phyloP scores from a whole-genome alignment of 2,888 invertebrate species.

The Erebia epiphron region DNA sequence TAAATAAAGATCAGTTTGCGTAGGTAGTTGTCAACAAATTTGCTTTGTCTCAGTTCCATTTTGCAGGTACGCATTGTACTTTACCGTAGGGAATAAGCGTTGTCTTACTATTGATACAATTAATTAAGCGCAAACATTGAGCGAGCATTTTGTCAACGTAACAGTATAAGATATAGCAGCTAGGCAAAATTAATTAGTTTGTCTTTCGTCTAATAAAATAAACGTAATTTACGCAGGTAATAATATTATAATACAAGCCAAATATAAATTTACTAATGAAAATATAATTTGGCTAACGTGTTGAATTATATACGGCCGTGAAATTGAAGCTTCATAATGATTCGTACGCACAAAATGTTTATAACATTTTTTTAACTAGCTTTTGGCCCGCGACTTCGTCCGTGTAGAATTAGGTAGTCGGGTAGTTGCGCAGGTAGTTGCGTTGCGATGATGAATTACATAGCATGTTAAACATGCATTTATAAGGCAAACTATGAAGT shows the following conservation, averaged over 20 bases:
- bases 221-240: conserved; percentile 13
- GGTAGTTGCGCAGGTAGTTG: no score
- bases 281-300: conserved; percentile 6
- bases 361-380: background rate
- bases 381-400: background rate
- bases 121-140: conserved; percentile 58
- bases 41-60: background rate
- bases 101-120: conserved; percentile 52
- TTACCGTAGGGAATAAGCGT: conserved; percentile 40
- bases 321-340: conserved; percentile 6
- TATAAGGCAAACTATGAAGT: no score
- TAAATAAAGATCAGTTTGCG: no score
- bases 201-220: conserved; percentile 15
- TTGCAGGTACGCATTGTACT: background rate
- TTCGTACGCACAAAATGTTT: background rate
- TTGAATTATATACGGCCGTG: background rate
- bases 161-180: conserved; percentile 32
- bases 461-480: background rate
- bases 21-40: no score
- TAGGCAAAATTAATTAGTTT: conserved; percentile 23
- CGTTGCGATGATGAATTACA: background rate
- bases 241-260: conserved; percentile 7
- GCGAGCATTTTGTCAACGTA: conserved; percentile 38
- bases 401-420: no score
- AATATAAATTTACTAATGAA: conserved; percentile 13